These are phyloP conservation scores for Athalia cordata DNA, from an alignment of 2,888 invertebrate genomes.

Conservation along the genomic window DNA sequence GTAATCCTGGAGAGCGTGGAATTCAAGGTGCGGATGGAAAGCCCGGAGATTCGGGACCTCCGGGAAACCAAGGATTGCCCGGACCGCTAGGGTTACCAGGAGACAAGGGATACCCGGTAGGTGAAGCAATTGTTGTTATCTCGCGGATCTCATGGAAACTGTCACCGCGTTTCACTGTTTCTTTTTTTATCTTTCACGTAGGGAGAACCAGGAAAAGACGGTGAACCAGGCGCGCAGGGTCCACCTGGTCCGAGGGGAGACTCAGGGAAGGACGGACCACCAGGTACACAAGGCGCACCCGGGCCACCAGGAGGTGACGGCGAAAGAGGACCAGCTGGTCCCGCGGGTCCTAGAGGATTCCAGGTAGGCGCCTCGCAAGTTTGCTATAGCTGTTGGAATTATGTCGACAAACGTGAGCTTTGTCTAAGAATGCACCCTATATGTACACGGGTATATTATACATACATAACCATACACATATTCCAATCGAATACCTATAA, in stretches of 20 bases:
- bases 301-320: constrained; percentile 85
- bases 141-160: not conserved
- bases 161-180: not conserved
- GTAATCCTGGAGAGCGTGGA: constrained; percentile 83
- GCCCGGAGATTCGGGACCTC: constrained; percentile 87
- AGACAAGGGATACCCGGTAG: constrained; percentile 83
- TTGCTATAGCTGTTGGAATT: too few species aligned
- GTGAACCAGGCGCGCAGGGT: constrained; percentile 85
- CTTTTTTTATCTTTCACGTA: constrained; percentile 61
- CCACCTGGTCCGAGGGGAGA: constrained; percentile 72
- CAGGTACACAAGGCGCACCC: constrained; percentile 83
- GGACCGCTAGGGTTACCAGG: constrained; percentile 87
- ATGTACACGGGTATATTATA: too few species aligned
- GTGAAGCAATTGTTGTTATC: constrained; percentile 45
- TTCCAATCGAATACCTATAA: too few species aligned
- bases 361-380: constrained; percentile 77
- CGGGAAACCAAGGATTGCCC: constrained; percentile 87
- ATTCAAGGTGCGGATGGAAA: constrained; percentile 90
- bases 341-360: constrained; percentile 86
- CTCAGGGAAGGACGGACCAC: constrained; percentile 75
- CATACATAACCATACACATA: too few species aligned
- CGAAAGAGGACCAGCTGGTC: constrained; percentile 84
- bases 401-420: too few species aligned
- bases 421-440: too few species aligned
- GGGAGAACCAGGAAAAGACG: constrained; percentile 89